Evolutionary conservation across 2,797 vertebrate genomes (phyloP), one percentile per base, ranked within the genome.

Genomic region (Chloroceryle amazona): DNA sequence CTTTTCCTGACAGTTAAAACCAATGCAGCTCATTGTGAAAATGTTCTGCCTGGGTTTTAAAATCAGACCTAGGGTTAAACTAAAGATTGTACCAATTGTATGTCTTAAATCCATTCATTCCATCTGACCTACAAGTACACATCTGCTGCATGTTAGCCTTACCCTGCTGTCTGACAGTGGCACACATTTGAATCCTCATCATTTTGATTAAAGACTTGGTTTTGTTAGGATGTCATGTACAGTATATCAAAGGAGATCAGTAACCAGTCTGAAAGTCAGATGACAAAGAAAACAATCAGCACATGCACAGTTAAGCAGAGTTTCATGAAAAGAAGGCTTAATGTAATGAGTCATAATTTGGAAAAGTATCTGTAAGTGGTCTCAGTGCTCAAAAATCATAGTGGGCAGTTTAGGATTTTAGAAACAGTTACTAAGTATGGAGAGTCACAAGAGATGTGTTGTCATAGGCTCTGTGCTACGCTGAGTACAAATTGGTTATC

Each of bases 241-340:
- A 98, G 99, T 99, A 98, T 98, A 99, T 99, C 99, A 99, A 98
- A 99, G 98, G 98, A 99, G 99, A 98, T 99, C 99, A 99, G 98
- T 98, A 98, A 97, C 98, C 98, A 98, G 98, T 98, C 98, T 98
- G 98, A 98, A 98, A 99, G 99, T 99, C 99, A 99, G 98, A 99
- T 99, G 99, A 99, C 98, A 99, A 97, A 96, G 92, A 97, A 97
- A 97, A 97, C 88, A 97, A 97, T 97, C 97, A 98, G 98, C 98
- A 98, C 93, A 97, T 98, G 98, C 97, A 98, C 95, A 96, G 95
- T 96, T 94, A 95, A 97, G 97, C 97, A 97, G 95, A 96, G 89
- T 74, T 95, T 92, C 96, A 87, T 91, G 91, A 97, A 96, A 97
- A 96, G 95, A 93, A 92, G 73, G 97, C 93, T 96, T 95, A 80